Conservation (phyloP, 2,888 invertebrate species). For the Cerastoderma edule region DNA sequence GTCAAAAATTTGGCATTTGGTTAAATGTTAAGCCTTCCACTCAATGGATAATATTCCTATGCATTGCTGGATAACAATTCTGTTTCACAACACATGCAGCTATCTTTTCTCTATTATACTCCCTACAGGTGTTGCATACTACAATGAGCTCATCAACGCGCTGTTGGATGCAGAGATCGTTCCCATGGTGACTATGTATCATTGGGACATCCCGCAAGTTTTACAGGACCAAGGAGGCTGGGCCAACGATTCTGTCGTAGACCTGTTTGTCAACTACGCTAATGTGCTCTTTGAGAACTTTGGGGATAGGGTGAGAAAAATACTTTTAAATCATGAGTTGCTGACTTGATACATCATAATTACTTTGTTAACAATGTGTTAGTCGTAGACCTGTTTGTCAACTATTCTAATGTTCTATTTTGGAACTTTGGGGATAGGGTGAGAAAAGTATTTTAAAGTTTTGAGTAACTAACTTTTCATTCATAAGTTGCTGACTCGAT, state of each 20-base stretch:
- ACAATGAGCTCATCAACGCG: slow-evolving; percentile 90
- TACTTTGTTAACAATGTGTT: too few relatives aligned
- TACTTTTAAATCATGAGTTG: too few relatives aligned
- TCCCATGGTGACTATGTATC: slow-evolving; percentile 86
- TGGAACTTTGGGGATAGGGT: slow-evolving; percentile 82
- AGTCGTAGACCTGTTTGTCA: slow-evolving; percentile 77
- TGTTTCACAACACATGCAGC: too few relatives aligned
- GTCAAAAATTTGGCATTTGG: too few relatives aligned
- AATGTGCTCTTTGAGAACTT: slow-evolving; percentile 79
- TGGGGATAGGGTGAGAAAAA: slow-evolving; percentile 80
- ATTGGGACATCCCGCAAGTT: slow-evolving; percentile 82
- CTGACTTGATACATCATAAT: too few relatives aligned
- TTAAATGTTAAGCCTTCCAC: too few relatives aligned
- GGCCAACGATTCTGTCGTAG: slow-evolving; percentile 73
- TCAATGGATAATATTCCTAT: too few relatives aligned
- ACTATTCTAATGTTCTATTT: slow-evolving; percentile 82
- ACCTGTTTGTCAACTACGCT: slow-evolving; percentile 82
- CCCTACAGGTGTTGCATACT: slow-evolving; percentile 89
- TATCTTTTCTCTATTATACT: too few relatives aligned
- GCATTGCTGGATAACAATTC: too few relatives aligned
- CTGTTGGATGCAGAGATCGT: slow-evolving; percentile 86
- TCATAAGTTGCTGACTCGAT: too few relatives aligned
- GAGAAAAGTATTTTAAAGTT: slow-evolving; percentile 46
- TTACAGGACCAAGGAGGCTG: slow-evolving; percentile 83
- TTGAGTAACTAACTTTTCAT: too few relatives aligned